Evolutionary conservation across 2,888 invertebrate species (phyloP).

Genomic region (Sinelater perroti): DNA sequence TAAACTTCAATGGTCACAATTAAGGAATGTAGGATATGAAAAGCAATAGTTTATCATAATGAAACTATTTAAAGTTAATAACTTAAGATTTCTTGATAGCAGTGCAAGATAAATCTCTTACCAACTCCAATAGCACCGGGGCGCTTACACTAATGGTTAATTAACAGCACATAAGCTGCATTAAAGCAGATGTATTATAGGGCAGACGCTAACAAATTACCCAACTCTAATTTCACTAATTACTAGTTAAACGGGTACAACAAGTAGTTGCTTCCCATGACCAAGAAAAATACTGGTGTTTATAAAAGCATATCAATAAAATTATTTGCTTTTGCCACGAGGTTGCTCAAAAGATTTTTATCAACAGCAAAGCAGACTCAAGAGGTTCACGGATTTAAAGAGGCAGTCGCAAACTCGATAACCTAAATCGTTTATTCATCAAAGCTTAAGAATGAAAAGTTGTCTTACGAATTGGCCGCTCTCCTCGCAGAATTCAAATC

Average conservation of each 20-base stretch:
- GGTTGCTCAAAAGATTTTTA: not conserved
- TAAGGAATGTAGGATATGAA: too few species aligned
- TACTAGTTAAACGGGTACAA: not conserved
- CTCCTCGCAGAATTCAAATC: too few species aligned
- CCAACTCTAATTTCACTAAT: not conserved
- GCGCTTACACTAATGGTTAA: not conserved
- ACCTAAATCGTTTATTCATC: slow-evolving; percentile 18
- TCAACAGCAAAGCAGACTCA: not conserved
- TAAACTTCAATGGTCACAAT: too few species aligned
- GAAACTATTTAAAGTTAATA: not conserved
- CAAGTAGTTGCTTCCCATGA: not conserved
- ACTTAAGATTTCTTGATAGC: too few species aligned
- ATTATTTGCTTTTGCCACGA: slow-evolving; percentile 9
- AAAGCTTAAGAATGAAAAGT: slow-evolving; percentile 12
- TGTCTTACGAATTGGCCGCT: slow-evolving; percentile 4
- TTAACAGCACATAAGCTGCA: not conserved
- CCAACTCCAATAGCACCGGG: not conserved
- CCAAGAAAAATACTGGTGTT: not conserved
- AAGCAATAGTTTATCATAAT: too few species aligned
- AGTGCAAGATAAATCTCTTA: not conserved
- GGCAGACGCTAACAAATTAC: not conserved
- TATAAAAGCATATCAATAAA: too few species aligned
- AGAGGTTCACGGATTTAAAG: slow-evolving; percentile 5
- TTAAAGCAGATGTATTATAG: not conserved
- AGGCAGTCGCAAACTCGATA: slow-evolving; percentile 13